phyloP scores from a whole-genome alignment of 2,888 invertebrate genomes.

The Steinernema hermaphroditum region DNA sequence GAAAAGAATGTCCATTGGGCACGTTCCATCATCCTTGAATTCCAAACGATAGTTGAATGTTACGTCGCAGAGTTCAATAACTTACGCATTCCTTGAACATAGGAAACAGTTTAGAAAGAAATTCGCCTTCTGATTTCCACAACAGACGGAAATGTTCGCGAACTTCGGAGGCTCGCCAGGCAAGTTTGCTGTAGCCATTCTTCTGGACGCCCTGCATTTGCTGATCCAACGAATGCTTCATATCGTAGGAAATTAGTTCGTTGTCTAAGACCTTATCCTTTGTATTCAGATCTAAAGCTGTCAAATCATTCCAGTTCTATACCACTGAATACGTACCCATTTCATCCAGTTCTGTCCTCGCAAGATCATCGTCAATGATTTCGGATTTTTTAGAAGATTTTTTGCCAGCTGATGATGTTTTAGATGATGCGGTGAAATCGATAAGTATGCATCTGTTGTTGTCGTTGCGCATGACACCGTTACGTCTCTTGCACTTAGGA shows the following conservation, averaged over 20 bases:
- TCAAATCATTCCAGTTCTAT: background rate
- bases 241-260: background rate
- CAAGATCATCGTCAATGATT: slow-evolving; percentile 22
- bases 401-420: slow-evolving; percentile 28
- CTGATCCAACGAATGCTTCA: slow-evolving; percentile 21
- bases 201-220: slow-evolving; percentile 56
- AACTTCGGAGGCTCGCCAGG: slow-evolving; percentile 62
- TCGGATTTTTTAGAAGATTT: background rate
- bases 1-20: slow-evolving; percentile 78
- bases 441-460: slow-evolving; percentile 52
- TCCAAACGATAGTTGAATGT: background rate
- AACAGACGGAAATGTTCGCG: slow-evolving; percentile 75
- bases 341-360: slow-evolving; percentile 23
- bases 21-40: slow-evolving; percentile 36
- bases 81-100: slow-evolving; percentile 43
- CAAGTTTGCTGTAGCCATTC: slow-evolving; percentile 57
- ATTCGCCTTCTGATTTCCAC: slow-evolving; percentile 76
- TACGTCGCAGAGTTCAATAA: background rate
- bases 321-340: slow-evolving; percentile 28
- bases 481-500: slow-evolving; percentile 60
- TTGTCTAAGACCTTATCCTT: slow-evolving; percentile 41
- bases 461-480: slow-evolving; percentile 60
- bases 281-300: background rate
- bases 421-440: slow-evolving; percentile 49
- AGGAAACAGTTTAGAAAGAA: slow-evolving; percentile 58